Percentiles rank a stretch among this genome's conserved stretches.
Conservation (phyloP, 2,888 invertebrate genomes). For the Apotomis capreana region DNA sequence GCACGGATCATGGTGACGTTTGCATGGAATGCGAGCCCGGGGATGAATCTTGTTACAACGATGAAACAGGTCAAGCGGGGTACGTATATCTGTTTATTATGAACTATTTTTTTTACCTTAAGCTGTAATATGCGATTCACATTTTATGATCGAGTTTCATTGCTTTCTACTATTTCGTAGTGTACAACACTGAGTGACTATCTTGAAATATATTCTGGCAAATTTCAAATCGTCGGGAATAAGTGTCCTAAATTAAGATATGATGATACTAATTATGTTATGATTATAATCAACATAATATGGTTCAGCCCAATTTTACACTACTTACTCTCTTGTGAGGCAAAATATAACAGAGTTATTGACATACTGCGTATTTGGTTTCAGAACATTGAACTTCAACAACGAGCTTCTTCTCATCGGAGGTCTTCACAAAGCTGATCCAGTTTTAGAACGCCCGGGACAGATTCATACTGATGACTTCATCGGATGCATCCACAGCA, state of each 20-base stretch:
- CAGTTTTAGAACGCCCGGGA: constrained; percentile 93
- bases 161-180: too few relatives aligned
- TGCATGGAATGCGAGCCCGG: constrained; percentile 94
- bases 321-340: too few relatives aligned
- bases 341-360: too few relatives aligned
- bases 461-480: constrained; percentile 96
- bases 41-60: constrained; percentile 91
- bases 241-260: too few relatives aligned
- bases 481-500: constrained; percentile 96
- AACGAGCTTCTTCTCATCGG: constrained; percentile 93
- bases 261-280: too few relatives aligned
- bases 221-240: too few relatives aligned
- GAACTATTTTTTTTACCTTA: not conserved
- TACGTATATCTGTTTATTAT: constrained; percentile 72
- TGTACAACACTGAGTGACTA: too few relatives aligned
- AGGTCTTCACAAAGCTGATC: constrained; percentile 92
- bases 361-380: constrained; percentile 1
- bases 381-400: constrained; percentile 95
- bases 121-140: too few relatives aligned
- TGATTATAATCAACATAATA: too few relatives aligned
- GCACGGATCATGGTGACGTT: constrained; percentile 92
- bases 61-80: constrained; percentile 95
- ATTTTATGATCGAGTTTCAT: too few relatives aligned
- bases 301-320: too few relatives aligned
- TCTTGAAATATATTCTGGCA: too few relatives aligned